Percentiles rank a stretch among this genome's conserved stretches.
phyloP scores from a whole-genome alignment of 2,797 vertebrate genomes.

The Liasis olivaceus region DNA sequence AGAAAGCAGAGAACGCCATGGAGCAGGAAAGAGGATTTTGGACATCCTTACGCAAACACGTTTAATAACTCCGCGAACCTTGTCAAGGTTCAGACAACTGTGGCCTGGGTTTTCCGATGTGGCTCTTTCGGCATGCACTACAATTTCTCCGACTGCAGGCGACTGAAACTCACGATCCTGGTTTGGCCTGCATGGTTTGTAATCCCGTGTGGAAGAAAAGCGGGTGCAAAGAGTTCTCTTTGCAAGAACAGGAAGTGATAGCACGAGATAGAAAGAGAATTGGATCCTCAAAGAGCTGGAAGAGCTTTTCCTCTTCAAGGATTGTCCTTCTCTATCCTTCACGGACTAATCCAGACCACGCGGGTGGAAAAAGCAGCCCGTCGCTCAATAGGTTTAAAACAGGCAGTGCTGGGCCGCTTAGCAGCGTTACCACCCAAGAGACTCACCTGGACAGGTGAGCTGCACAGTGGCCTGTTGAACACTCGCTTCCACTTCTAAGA shows the following conservation, averaged over 20 bases:
- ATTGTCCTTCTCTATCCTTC: background rate
- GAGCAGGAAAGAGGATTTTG: no score
- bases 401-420: background rate
- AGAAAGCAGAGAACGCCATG: background rate
- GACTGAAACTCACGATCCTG: no score
- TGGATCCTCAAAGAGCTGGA: background rate
- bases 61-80: no score
- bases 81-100: no score
- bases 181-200: no score
- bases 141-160: no score
- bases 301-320: background rate
- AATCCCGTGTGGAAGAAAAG: background rate
- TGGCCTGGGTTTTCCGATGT: no score
- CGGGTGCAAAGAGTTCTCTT: background rate
- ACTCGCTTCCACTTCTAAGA: constrained; percentile 69
- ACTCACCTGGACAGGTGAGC: constrained; percentile 76
- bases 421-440: no score
- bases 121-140: background rate
- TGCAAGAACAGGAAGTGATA: background rate
- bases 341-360: background rate
- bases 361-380: background rate
- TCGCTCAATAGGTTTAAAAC: rapidly evolving
- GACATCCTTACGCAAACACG: no score
- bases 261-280: background rate
- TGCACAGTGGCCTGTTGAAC: constrained; percentile 65